These are phyloP conservation scores for Lysiphlebus fabarum DNA, from an alignment of 1,140 invertebrate species.

Conservation along the genomic window DNA sequence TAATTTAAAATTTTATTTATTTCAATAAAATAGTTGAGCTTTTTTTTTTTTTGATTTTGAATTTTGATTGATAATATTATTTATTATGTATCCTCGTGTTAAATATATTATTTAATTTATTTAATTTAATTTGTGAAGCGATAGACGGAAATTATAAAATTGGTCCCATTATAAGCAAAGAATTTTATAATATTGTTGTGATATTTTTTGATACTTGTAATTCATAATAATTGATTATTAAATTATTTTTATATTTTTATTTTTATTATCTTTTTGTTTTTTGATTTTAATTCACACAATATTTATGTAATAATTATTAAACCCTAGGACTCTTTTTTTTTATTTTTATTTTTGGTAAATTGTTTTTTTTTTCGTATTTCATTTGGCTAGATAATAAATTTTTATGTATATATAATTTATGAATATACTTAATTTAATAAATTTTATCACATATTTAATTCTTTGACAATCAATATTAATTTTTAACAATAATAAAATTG, in stretches of 20 bases:
- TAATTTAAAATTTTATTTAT: too few species aligned
- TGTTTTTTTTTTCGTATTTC: not conserved
- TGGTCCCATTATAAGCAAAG: conserved; percentile 53
- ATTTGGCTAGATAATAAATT: conserved; percentile 44
- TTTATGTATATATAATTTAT: conserved; percentile 26
- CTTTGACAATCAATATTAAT: conserved; percentile 43
- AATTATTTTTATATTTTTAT: not conserved
- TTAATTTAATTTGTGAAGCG: conserved; percentile 12
- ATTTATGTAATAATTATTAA: conserved; percentile 32
- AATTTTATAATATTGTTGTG: conserved; percentile 39
- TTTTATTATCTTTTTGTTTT: conserved; percentile 6
- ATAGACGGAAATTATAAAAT: conserved; percentile 44
- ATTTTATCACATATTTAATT: conserved; percentile 44
- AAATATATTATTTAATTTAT: not conserved
- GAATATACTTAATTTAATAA: conserved; percentile 33
- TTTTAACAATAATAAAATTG: conserved; percentile 45
- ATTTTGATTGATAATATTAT: too few species aligned
- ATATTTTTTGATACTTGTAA: too few species aligned
- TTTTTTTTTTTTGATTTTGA: too few species aligned
- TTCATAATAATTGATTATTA: too few species aligned
- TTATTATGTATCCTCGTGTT: conserved; percentile 16
- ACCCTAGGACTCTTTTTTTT: conserved; percentile 11
- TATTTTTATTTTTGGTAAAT: too few species aligned
- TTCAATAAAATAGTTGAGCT: too few species aligned
- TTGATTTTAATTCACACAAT: conserved; percentile 28